phyloP scores from a whole-genome alignment of 1,140 invertebrate genomes.

The Temnothorax longispinosus region DNA sequence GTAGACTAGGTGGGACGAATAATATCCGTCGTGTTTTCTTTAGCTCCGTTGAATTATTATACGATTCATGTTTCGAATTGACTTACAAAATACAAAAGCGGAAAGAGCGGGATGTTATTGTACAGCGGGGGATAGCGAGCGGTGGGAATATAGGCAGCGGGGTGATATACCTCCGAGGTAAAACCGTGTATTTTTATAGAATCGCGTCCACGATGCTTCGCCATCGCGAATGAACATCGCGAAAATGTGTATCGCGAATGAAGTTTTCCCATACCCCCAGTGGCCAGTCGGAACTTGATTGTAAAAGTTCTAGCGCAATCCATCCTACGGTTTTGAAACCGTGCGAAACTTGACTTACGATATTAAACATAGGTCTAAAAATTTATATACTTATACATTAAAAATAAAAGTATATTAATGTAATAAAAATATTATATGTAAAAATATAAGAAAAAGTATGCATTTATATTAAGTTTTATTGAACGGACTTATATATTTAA shows the following conservation, averaged over 20 bases:
- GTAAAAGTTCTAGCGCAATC: conserved; percentile 21
- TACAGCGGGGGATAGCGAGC: conserved; percentile 78
- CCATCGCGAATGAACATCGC: conserved; percentile 65
- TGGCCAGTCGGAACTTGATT: conserved; percentile 9
- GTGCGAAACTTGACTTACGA: not conserved
- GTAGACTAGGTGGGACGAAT: conserved; percentile 79
- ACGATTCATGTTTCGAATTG: conserved; percentile 86
- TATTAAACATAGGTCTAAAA: not conserved
- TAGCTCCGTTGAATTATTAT: conserved; percentile 85
- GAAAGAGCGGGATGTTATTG: conserved; percentile 85
- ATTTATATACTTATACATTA: not conserved
- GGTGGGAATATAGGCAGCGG: conserved; percentile 31
- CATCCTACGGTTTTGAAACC: not conserved
- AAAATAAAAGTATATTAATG: not conserved
- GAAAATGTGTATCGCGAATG: conserved; percentile 51
- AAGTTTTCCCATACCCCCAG: conserved; percentile 45
- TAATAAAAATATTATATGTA: not conserved
- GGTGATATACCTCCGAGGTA: conserved; percentile 79
- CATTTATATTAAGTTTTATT: not conserved
- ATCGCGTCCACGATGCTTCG: conserved; percentile 62
- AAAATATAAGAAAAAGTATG: not conserved
- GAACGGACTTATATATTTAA: not conserved
- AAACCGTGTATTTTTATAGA: conserved; percentile 81
- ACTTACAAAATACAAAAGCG: conserved; percentile 86
- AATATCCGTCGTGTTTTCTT: conserved; percentile 85